Evolutionary conservation across 2,888 invertebrate genomes (phyloP).

Genomic region (Suillia variegata): DNA sequence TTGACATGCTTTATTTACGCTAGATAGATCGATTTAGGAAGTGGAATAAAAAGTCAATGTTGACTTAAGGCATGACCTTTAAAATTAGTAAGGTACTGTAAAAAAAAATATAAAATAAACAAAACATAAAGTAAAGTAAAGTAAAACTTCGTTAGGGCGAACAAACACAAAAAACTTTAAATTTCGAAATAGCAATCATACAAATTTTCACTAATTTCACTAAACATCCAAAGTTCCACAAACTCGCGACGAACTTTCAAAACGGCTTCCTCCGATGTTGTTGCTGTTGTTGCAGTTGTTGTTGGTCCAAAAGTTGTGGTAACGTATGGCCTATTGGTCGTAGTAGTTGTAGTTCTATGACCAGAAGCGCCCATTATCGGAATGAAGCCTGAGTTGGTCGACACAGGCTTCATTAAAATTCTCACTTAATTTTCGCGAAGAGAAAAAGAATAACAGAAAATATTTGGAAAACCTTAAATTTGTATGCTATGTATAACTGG

Average conservation of each 20-base stretch:
- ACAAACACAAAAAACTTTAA: background rate
- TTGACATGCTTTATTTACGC: too few species aligned
- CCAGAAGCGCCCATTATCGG: slow-evolving; percentile 15
- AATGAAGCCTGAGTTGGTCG: slow-evolving; percentile 2
- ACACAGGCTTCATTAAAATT: background rate
- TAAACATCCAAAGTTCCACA: slow-evolving; percentile 74
- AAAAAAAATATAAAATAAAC: too few species aligned
- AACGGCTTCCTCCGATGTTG: background rate
- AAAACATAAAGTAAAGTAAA: too few species aligned
- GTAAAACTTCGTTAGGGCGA: too few species aligned
- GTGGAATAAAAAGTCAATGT: too few species aligned
- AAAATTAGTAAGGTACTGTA: too few species aligned
- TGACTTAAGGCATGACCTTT: too few species aligned
- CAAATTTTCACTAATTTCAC: slow-evolving; percentile 31
- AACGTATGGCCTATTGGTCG: background rate
- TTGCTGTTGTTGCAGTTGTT: background rate
- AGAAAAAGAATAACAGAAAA: too few species aligned
- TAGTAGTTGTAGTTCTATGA: background rate
- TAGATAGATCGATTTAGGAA: too few species aligned
- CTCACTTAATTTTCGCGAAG: too few species aligned
- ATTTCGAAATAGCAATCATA: background rate
- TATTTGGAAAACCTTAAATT: too few species aligned
- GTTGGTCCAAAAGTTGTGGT: background rate
- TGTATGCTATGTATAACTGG: too few species aligned
- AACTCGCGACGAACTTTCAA: slow-evolving; percentile 65